These are phyloP conservation scores for Miichthys miiuy DNA, from an alignment of 2,797 vertebrate species.

Conservation along the genomic window DNA sequence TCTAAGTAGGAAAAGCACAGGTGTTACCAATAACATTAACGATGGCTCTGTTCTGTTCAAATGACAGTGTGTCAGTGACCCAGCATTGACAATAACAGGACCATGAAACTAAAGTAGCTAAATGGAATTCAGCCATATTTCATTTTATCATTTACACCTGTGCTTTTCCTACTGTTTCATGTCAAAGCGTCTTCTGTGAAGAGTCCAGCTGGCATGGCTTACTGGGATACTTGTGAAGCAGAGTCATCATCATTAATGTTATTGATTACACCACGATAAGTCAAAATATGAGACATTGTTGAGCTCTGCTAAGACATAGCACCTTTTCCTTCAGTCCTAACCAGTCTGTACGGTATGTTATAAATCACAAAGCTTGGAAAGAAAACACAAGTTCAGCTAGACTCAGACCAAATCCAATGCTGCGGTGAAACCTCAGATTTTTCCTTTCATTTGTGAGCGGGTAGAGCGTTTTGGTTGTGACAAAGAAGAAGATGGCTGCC, in stretches of 20 bases:
- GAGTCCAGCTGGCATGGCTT: neutral
- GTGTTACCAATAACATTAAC: neutral
- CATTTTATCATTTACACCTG: neutral
- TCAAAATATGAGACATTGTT: neutral
- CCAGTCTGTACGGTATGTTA: neutral
- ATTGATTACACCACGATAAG: neutral
- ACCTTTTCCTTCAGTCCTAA: neutral
- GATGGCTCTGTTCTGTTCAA: neutral
- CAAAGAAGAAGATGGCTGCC: too few relatives aligned
- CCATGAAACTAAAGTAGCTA: neutral
- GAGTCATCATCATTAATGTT: neutral
- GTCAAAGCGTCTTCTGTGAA: neutral
- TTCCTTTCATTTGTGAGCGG: too few relatives aligned
- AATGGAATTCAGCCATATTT: neutral
- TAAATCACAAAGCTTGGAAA: neutral
- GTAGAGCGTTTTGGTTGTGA: too few relatives aligned
- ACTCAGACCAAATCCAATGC: too few relatives aligned
- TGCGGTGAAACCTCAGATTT: too few relatives aligned
- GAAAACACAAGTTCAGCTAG: neutral
- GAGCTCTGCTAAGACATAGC: fast-evolving
- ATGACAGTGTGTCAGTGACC: neutral
- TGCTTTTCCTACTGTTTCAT: neutral
- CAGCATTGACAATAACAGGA: neutral
- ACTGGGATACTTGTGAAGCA: neutral
- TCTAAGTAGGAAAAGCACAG: neutral